phyloP scores from a whole-genome alignment of 2,113 vertebrate genomes.

The Mustelus asterias region DNA sequence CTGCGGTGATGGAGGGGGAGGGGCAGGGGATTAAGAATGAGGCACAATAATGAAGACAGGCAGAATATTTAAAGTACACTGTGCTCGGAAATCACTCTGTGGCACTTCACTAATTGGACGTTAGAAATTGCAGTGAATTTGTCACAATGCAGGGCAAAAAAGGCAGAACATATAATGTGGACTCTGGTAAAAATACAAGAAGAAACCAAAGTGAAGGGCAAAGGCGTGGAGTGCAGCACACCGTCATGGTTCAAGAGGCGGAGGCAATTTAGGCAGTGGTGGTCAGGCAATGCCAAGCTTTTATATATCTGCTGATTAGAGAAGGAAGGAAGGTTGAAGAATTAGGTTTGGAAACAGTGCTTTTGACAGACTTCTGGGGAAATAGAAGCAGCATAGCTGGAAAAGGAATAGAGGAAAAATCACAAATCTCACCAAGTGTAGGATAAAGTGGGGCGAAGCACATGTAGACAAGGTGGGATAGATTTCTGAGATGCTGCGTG shows the following conservation, averaged over 20 bases:
- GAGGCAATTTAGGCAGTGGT: not conserved
- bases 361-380: not conserved
- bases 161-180: not conserved
- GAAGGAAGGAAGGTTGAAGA: not conserved
- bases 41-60: not conserved
- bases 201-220: not conserved
- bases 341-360: not conserved
- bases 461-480: not conserved
- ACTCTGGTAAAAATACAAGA: not conserved
- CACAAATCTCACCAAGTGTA: not conserved
- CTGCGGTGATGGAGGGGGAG: not conserved
- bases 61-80: not conserved
- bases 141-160: not conserved
- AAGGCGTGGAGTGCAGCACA: not conserved
- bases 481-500: not conserved
- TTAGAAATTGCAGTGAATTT: not conserved
- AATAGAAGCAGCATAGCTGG: not conserved
- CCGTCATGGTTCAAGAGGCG: not conserved
- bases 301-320: not conserved
- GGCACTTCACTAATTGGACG: not conserved
- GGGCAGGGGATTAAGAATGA: not conserved
- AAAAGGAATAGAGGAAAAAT: not conserved
- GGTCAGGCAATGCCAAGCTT: not conserved
- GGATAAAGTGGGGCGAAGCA: not conserved
- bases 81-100: not conserved